Conservation (phyloP, 2,113 vertebrate genomes). For the Phyllostomus hastatus region DNA sequence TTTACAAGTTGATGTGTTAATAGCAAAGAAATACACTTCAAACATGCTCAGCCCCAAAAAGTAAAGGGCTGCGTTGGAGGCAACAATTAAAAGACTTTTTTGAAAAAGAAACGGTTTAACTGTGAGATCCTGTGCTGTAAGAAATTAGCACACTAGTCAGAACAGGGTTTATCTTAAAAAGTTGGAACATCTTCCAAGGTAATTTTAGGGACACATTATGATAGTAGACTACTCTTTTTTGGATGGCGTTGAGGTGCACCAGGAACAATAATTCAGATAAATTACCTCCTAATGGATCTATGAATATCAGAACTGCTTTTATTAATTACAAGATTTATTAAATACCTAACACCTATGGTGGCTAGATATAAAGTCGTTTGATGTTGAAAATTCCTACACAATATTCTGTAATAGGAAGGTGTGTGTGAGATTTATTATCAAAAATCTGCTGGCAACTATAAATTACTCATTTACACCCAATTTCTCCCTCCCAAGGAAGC, state of each 20-base stretch:
- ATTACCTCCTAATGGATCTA: neutral
- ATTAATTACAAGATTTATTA: conserved; percentile 22
- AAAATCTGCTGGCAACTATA: neutral
- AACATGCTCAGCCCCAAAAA: neutral
- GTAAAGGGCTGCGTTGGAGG: neutral
- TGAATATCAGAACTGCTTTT: neutral
- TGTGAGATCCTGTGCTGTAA: neutral
- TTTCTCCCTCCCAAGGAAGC: conserved; percentile 9
- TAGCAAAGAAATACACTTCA: conserved; percentile 12
- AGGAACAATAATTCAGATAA: neutral
- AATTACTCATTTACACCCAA: neutral
- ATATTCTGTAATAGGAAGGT: neutral
- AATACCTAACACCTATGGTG: neutral
- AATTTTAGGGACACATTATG: neutral
- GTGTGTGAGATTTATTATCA: neutral
- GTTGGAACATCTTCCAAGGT: neutral
- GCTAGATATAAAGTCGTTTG: neutral
- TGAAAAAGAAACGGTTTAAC: neutral
- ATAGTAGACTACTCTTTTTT: neutral
- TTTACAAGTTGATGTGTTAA: conserved; percentile 59
- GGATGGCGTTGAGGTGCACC: neutral
- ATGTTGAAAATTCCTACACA: neutral
- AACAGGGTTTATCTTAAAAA: neutral
- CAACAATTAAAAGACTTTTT: conserved; percentile 20
- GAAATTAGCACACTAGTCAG: neutral